These are phyloP conservation scores for Nineta flava DNA, from an alignment of 2,888 invertebrate genomes.

Conservation along the genomic window DNA sequence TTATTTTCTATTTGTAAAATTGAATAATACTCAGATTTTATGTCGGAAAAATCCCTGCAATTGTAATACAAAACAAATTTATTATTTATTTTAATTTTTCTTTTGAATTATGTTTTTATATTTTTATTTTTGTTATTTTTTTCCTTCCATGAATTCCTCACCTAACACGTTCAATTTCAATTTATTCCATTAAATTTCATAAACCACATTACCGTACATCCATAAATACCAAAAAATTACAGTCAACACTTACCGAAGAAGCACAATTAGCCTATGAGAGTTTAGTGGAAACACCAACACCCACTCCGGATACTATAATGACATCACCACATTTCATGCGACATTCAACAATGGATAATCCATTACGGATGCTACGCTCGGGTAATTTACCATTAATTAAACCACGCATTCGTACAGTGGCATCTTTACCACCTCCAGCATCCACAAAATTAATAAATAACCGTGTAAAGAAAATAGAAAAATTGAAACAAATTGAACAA, in stretches of 20 bases:
- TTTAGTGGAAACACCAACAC: slow-evolving; percentile 53
- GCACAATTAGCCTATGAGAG: slow-evolving; percentile 87
- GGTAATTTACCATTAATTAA: slow-evolving; percentile 38
- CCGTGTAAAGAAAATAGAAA: neutral
- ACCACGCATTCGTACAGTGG: slow-evolving; percentile 24
- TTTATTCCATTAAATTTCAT: slow-evolving; percentile 7
- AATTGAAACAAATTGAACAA: neutral
- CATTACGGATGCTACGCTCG: slow-evolving; percentile 46
- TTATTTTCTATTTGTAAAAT: too few relatives aligned
- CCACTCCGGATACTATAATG: slow-evolving; percentile 16
- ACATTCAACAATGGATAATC: slow-evolving; percentile 30
- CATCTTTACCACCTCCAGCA: neutral
- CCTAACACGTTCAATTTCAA: slow-evolving; percentile 12
- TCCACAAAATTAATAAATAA: slow-evolving; percentile 13
- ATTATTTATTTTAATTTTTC: slow-evolving; percentile 9
- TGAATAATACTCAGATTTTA: too few relatives aligned
- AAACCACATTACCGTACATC: neutral
- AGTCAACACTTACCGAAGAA: slow-evolving; percentile 75
- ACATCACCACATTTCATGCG: slow-evolving; percentile 14
- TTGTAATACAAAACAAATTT: neutral
- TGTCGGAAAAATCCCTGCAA: too few relatives aligned
- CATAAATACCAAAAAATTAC: slow-evolving; percentile 27
- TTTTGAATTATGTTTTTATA: slow-evolving; percentile 11
- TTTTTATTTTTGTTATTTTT: slow-evolving; percentile 12
- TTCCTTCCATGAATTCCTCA: slow-evolving; percentile 9